phyloP scores from a whole-genome alignment of 2,797 vertebrate species.

The Acipenser oxyrinchus region DNA sequence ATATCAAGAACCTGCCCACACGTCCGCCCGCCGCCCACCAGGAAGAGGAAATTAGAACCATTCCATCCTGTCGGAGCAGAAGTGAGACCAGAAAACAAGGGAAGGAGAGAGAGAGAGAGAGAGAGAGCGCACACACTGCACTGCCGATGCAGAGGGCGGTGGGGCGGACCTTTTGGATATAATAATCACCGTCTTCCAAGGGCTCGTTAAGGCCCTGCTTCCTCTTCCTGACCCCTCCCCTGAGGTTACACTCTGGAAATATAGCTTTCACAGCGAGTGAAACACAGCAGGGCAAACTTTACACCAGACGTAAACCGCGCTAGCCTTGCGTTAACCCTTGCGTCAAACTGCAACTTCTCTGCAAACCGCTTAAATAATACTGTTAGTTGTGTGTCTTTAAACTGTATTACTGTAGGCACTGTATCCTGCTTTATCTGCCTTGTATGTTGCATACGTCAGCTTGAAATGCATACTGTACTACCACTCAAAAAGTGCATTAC shows the following conservation, averaged over 20 bases:
- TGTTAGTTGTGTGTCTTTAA: too few species aligned
- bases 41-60: slow-evolving; percentile 92
- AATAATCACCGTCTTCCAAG: slow-evolving; percentile 44
- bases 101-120: slow-evolving; percentile 4
- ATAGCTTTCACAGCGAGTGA: slow-evolving; percentile 5
- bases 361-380: too few species aligned
- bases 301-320: slow-evolving; percentile 45
- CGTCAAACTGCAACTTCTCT: too few species aligned
- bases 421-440: too few species aligned
- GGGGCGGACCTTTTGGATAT: slow-evolving; percentile 56
- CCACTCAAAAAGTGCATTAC: too few species aligned
- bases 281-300: slow-evolving; percentile 48
- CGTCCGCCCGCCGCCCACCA: slow-evolving; percentile 87
- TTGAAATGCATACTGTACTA: too few species aligned
- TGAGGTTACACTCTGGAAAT: slow-evolving; percentile 15
- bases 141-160: slow-evolving; percentile 28
- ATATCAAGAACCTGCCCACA: slow-evolving; percentile 81
- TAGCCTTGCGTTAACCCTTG: too few species aligned
- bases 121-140: not conserved
- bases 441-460: too few species aligned
- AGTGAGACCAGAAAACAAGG: slow-evolving; percentile 38
- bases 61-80: slow-evolving; percentile 66
- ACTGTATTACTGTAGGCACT: too few species aligned
- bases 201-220: slow-evolving; percentile 50
- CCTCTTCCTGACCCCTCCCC: slow-evolving; percentile 54